Conservation (phyloP, 1,140 invertebrate species). For the Wiebesia pumilae region DNA sequence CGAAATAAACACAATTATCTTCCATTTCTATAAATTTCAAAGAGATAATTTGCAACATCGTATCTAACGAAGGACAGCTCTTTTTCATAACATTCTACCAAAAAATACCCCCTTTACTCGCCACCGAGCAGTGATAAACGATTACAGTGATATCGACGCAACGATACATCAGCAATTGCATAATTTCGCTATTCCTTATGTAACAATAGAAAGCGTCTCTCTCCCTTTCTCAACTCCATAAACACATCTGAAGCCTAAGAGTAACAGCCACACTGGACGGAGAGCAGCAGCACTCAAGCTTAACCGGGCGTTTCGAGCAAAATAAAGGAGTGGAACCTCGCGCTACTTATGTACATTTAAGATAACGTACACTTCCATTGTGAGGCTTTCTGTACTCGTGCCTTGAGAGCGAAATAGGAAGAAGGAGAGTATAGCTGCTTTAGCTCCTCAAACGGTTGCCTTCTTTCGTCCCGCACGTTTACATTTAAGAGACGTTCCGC, state of each 20-base stretch:
- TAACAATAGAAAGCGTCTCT: slow-evolving; percentile 26
- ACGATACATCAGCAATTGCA: slow-evolving; percentile 2
- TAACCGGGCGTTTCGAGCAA: slow-evolving; percentile 8
- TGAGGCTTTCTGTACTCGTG: not conserved
- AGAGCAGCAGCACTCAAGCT: not conserved
- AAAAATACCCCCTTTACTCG: not conserved
- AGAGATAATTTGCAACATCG: no score
- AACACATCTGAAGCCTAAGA: not conserved
- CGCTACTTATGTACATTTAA: slow-evolving; percentile 29
- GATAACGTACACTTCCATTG: slow-evolving; percentile 43
- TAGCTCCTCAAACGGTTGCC: slow-evolving; percentile 16
- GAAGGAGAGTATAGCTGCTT: not conserved
- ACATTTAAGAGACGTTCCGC: slow-evolving; percentile 24
- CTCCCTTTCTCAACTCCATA: not conserved
- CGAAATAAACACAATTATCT: no score
- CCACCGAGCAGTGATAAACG: not conserved
- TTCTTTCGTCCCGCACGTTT: not conserved
- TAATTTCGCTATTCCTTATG: not conserved
- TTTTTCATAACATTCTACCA: not conserved
- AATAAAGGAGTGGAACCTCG: slow-evolving; percentile 5
- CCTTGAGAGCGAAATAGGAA: not conserved
- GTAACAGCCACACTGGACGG: not conserved
- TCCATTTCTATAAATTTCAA: no score
- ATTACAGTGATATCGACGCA: no score
- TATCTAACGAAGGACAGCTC: not conserved